Evolutionary conservation across 2,797 vertebrate genomes (phyloP), one percentile per base, ranked within the genome.

Genomic region (Craterocephalus amniculus): DNA sequence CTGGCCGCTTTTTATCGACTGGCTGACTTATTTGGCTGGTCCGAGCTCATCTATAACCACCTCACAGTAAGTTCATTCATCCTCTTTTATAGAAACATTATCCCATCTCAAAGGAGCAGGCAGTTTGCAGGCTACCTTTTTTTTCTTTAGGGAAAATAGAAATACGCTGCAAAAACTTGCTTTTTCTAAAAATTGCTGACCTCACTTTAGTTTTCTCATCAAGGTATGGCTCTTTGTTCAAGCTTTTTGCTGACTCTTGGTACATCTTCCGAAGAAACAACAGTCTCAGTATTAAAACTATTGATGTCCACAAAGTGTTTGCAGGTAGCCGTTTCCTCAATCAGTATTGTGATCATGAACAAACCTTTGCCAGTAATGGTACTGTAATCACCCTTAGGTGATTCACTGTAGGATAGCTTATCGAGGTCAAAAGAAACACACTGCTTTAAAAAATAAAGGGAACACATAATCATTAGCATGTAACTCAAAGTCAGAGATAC

Each of bases 41-140:
- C 97, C 38, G 95, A 99, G 91, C 97, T 99, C 57, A 99, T 99
- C 92, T 99, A 99, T 92, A 99, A 99, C 92, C 98, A 99, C 76
- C 95, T 99, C 90, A 98, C 97, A 52, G 98, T 99, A 93, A 95
- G 96, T 78, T 11, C 27, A 12, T 54, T 62, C 9, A 27, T 8
- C 48, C 43, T 6, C 7, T 36, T 35, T 24, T 16, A 5, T 29
- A 6, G 24, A n/a, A 7, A 0, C 1, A 35, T 22, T 48, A 20
- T 20, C 10, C 6, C 27, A 6, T 26, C 24, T 57, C 58, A 20
- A 54, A 61, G 58, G 18, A 48, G 45, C 8, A 48, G 8, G n/a
- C 9, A 4, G n/a, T 48, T 22, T 45, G 43, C 20, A 45, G 43
- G 2, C 36, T n/a, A 11, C 6, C 4, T 36, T 4, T 40, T 4